Evolutionary conservation across 2,113 vertebrate genomes (phyloP).

Genomic region (Elephas maximus): DNA sequence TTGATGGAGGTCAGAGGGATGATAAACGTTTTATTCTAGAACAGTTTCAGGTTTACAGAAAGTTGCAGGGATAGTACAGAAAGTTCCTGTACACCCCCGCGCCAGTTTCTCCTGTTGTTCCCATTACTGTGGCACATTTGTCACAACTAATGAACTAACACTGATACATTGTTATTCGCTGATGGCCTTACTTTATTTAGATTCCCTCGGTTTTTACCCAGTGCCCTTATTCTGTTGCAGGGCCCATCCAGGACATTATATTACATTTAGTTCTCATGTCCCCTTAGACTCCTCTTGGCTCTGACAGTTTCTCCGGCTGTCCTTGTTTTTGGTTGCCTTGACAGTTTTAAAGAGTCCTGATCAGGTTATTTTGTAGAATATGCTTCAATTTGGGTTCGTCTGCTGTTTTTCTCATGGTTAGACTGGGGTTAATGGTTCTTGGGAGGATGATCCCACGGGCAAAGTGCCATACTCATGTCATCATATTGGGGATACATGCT

Average conservation of each 20-base stretch:
- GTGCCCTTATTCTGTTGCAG: background rate
- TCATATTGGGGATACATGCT: background rate
- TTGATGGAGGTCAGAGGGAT: rapidly evolving
- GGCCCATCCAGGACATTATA: rapidly evolving
- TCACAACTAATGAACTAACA: background rate
- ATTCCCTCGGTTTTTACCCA: background rate
- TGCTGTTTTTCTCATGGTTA: background rate
- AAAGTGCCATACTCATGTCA: background rate
- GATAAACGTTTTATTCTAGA: background rate
- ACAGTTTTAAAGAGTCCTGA: background rate
- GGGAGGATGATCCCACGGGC: background rate
- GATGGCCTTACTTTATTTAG: background rate
- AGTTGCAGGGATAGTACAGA: background rate
- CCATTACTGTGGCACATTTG: rapidly evolving
- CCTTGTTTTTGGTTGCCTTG: background rate
- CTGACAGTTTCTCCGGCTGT: background rate
- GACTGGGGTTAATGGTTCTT: background rate
- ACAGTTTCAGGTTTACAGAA: background rate
- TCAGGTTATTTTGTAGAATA: background rate
- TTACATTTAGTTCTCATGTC: background rate
- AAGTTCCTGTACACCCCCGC: rapidly evolving
- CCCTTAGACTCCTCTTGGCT: background rate
- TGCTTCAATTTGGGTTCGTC: background rate
- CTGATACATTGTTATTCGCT: rapidly evolving
- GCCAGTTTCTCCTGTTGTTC: background rate